Conservation (phyloP, 2,888 invertebrate species). For the Epirrhoe tristata region DNA sequence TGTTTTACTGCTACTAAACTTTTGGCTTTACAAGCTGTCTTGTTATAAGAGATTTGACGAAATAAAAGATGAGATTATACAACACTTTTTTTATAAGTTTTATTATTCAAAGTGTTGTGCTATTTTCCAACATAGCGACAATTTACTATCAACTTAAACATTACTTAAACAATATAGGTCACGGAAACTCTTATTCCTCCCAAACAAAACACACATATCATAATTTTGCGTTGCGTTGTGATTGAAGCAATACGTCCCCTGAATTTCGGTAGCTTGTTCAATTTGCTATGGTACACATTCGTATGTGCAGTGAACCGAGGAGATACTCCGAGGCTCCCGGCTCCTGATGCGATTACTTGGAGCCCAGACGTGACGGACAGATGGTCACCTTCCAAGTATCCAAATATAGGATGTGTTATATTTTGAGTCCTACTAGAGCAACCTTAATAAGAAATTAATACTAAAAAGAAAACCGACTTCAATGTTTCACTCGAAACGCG, state of each 20-base stretch:
- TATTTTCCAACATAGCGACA: too few species aligned
- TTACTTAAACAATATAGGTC: too few species aligned
- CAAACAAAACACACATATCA: neutral
- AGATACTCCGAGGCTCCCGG: constrained; percentile 32
- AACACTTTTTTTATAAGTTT: neutral
- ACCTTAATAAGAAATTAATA: too few species aligned
- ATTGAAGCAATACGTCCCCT: neutral
- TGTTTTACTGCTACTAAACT: constrained; percentile 17
- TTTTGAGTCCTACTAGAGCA: neutral
- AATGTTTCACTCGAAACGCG: too few species aligned
- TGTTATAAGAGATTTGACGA: neutral
- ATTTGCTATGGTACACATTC: constrained; percentile 37
- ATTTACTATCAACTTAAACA: too few species aligned
- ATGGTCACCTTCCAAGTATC: constrained; percentile 33
- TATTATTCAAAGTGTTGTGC: neutral
- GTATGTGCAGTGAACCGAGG: constrained; percentile 35
- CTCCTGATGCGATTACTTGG: constrained; percentile 41
- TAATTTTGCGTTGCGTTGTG: neutral
- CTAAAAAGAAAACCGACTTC: neutral
- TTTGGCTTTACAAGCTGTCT: constrained; percentile 2
- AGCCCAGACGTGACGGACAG: constrained; percentile 40
- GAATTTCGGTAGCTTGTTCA: constrained; percentile 32
- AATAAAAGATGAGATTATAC: neutral
- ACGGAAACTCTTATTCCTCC: neutral
- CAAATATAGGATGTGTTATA: constrained; percentile 20